Percentiles rank a stretch among this genome's conserved stretches.
Conservation (phyloP, 23 tunicate species). For the Pegea sp. region DNA sequence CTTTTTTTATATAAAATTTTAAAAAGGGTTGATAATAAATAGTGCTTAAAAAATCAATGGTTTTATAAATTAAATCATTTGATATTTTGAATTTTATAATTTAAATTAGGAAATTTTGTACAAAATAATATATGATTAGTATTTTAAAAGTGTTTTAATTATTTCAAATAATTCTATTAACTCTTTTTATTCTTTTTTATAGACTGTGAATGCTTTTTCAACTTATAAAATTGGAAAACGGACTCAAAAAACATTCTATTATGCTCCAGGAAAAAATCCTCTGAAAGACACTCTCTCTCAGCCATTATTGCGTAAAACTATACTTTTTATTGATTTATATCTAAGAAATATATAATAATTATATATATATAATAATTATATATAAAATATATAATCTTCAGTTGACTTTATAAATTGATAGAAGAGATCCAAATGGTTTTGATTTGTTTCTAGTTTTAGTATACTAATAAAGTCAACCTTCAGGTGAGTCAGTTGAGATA, state of each 20-base stretch:
- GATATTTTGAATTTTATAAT: too few species aligned
- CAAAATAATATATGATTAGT: too few species aligned
- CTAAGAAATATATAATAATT: too few species aligned
- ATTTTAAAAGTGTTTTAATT: too few species aligned
- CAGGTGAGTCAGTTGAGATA: conserved; percentile 57
- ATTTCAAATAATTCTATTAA: too few species aligned
- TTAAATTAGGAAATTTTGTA: too few species aligned
- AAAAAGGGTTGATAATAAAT: too few species aligned
- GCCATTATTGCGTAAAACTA: conserved; percentile 28
- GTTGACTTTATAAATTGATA: background rate
- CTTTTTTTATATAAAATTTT: too few species aligned
- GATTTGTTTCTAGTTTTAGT: background rate
- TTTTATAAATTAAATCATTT: too few species aligned
- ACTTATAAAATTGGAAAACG: background rate
- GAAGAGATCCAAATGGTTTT: background rate
- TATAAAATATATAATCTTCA: background rate
- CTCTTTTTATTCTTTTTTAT: too few species aligned
- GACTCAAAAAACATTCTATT: conserved; percentile 32
- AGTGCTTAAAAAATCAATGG: too few species aligned
- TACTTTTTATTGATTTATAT: background rate
- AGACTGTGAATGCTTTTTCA: too few species aligned
- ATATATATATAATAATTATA: background rate
- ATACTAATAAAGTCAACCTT: background rate
- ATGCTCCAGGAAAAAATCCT: conserved; percentile 55
- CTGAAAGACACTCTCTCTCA: conserved; percentile 44